Base-by-base conservation (phyloP, 2,113 vertebrate species). In the Tachysurus fulvidraco region DNA sequence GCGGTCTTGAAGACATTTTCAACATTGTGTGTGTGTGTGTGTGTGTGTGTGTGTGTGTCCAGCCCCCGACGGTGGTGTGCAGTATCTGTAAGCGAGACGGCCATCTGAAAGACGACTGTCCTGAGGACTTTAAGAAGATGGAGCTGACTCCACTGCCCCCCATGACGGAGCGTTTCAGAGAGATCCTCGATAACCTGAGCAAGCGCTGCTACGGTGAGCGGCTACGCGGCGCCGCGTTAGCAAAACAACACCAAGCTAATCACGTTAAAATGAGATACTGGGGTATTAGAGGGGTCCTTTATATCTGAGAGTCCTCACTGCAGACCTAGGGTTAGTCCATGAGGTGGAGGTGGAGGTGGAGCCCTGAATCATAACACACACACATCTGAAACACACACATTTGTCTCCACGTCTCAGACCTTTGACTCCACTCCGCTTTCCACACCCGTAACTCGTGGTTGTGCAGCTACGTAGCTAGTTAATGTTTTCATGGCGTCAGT, bases 51-150 rank as follows among this genome's bases (percentile, higher is more conserved):
- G 50, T 78, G 69, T 25, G 28, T 46, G 8, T 30, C 21, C 92
- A 98, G 97, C 98, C 98, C 86, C 98, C 98, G 73, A 98, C 97
- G 0, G 98, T 99, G 65, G 98, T 99, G 94, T 99, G 98, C 96
- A 98, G 98, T 93, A 98, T 99, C 96, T 99, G 98, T 95, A 99
- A 99, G 91, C 94, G 98, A 84, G 98, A 99, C 88, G 98, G 98
- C 85, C 98, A 99, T 94, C 96, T 97, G 91, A 99, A 97, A 94
- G 98, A 97, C 30, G 97, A 99, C 83, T 99, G 98, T 92, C 98
- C 98, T 1, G 98, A 99, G 88, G 98, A 99, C 95, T 99, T 99
- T 90, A 98, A 99, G 95, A 99, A 99, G 95, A 98, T 99, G 23
- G 98, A 99, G 93, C 94, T 99, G 90, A 97, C 96, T 88, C 96